Evolutionary conservation across 1,140 invertebrate species (phyloP), one percentile per base, ranked within the genome.

Genomic region (Drosophila athabasca): DNA sequence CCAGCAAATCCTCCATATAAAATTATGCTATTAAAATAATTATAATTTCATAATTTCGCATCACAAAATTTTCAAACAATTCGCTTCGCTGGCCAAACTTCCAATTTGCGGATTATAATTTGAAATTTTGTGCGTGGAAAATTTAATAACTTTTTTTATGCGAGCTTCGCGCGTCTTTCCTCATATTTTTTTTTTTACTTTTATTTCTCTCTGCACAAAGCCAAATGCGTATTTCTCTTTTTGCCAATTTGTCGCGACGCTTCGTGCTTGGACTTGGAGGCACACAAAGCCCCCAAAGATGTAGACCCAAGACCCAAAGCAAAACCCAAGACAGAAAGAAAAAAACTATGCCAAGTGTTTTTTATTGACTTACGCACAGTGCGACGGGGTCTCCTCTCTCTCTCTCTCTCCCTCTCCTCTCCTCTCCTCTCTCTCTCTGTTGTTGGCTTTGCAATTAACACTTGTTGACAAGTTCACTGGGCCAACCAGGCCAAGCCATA

Each of bases 391-490:
- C 52, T 55, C 9, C 46, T 51, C n/a, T 45, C 39, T 50, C n/a
- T 43, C 51, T 55, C n/a, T 51, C 60, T 49, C 3, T 51, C 51
- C 46, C 24, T 15, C 29, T 71, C 17, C 17, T 45, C 29, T 50
- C 2, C n/a, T 67, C 39, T 41, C 48, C 26, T 3, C 17, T 19
- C 17, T 19, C 17, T 19, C 17, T 19, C n/a, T 55, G 60, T 43
- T 44, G 51, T 50, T 45, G 79, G 48, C 48, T 60, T 81, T 55
- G 76, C 76, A 84, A 84, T 84, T 85, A 84, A 84, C 80, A 84
- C 80, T 85, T 76, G 81, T 76, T 84, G 76, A 84, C 76, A 84
- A 84, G 80, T 85, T 84, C 80, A 84, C 66, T 84, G 65, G 80
- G 80, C 76, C 80, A 79, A 48, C 49, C 52, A 24, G 15, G 15